Base-by-base conservation (phyloP, 2,113 vertebrate species). In the Piprites chloris region DNA sequence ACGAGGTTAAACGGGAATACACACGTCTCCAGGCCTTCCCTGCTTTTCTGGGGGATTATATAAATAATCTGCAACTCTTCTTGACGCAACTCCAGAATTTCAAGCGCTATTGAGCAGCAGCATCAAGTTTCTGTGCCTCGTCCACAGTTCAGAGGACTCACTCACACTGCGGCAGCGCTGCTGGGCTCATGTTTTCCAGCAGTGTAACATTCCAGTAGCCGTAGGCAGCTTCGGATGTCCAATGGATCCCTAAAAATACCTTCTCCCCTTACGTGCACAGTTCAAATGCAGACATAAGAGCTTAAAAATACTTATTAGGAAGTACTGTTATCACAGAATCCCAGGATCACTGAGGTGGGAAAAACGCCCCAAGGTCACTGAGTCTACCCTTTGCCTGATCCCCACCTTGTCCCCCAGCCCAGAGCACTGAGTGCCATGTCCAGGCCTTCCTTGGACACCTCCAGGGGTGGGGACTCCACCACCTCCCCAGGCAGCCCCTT, bases 101-200 rank as follows among this genome's bases (percentile, higher is more conserved):
- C 47, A 56, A 85, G 89, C 1, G 1, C 78, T 63, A 7, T 6
- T 46, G 72, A 91, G 28, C 33, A 44, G 47, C 47, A 65, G 85
- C n/a, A 65, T 68, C 74, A n/a, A 13, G 63, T 44, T 72, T 67
- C 69, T 0, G 0, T 7, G 85, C 56, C n/a, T n/a, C 0, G 0
- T 18, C 27, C 1, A 0, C 56, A 22, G 69, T 22, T 28, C 30
- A n/a, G 27, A 33, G 71, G 17, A 46, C 33, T 59, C 0, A 2
- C 46, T 92, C 22, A 10, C 28, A 32, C 8, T 8, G 26, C 4
- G 2, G 77, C 27, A 53, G 41, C 1, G 4, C 80, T 23, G 68
- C 46, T 0, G 0, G 41, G 58, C 17, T 58, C 28, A 1, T n/a
- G 49, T 32, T 56, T 37, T 44, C 33, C 72, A 89, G 84, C 1